A percentile compares a stretch with the other conserved stretches of the same genome.
Evolutionary conservation across 1,140 invertebrate species (phyloP).

Genomic region (Pissodes strobi): DNA sequence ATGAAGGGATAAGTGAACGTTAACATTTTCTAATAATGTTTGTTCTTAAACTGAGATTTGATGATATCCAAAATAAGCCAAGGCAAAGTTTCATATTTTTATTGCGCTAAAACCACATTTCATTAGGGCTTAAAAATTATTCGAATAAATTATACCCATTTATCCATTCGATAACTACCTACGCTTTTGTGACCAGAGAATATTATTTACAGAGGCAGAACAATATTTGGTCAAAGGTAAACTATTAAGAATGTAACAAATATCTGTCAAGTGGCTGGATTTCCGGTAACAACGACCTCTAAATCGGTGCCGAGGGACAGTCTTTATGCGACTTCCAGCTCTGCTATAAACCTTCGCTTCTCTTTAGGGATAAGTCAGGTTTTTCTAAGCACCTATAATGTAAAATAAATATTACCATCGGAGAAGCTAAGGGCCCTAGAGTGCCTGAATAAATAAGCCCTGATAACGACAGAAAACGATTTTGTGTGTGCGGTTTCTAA

Average conservation of each 20-base stretch:
- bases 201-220: too few species aligned
- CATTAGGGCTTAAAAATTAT: too few species aligned
- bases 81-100: too few species aligned
- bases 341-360: slow-evolving; percentile 8
- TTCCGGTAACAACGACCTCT: slow-evolving; percentile 9
- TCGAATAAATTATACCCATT: too few species aligned
- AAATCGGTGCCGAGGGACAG: slow-evolving; percentile 13
- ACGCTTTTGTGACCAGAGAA: too few species aligned
- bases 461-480: slow-evolving; percentile 14
- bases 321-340: slow-evolving; percentile 14
- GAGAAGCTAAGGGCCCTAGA: slow-evolving; percentile 11
- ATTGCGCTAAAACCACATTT: too few species aligned
- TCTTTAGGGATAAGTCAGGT: slow-evolving; percentile 24
- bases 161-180: too few species aligned
- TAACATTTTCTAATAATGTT: too few species aligned
- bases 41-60: too few species aligned
- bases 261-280: slow-evolving; percentile 19
- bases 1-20: too few species aligned
- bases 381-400: slow-evolving; percentile 31
- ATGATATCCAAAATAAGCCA: too few species aligned
- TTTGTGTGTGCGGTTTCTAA: slow-evolving; percentile 20
- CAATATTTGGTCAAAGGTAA: not conserved
- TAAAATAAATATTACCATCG: slow-evolving; percentile 23
- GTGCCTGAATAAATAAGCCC: slow-evolving; percentile 26
- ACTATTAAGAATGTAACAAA: slow-evolving; percentile 4